phyloP scores from a whole-genome alignment of 2,113 vertebrate genomes.

The Myotis lucifugus region DNA sequence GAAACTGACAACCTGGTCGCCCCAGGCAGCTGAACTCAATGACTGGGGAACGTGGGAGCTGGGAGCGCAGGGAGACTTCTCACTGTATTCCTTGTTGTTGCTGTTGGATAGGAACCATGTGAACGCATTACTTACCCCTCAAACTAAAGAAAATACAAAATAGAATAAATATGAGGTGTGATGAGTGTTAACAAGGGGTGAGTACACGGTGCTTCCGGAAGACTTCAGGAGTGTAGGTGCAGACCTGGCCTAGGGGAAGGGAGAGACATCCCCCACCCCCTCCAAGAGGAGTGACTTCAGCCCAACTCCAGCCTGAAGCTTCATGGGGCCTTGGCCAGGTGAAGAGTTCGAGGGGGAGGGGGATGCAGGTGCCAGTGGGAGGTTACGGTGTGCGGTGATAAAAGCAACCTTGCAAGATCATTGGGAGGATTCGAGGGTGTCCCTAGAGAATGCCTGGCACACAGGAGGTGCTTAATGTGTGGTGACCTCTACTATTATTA shows the following conservation, averaged over 20 bases:
- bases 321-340: not conserved
- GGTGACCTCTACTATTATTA: not conserved
- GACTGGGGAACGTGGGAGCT: not conserved
- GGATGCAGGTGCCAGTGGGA: not conserved
- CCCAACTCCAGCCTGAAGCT: not conserved
- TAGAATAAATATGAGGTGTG: not conserved
- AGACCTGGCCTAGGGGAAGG: not conserved
- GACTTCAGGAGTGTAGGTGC: not conserved
- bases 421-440: not conserved
- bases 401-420: not conserved
- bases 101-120: not conserved
- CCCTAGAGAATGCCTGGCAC: not conserved
- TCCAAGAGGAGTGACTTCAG: not conserved
- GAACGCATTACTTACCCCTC: not conserved
- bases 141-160: not conserved
- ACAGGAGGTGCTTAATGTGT: not conserved
- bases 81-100: not conserved
- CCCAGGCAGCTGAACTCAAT: not conserved
- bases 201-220: not conserved
- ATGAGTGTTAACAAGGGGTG: not conserved
- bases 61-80: not conserved
- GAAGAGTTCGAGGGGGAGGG: not conserved
- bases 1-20: not conserved
- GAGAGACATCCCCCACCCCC: not conserved
- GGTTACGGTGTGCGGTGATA: not conserved